These are phyloP conservation scores for Euleptes europaea DNA, from an alignment of 2,113 vertebrate genomes.

Conservation along the genomic window DNA sequence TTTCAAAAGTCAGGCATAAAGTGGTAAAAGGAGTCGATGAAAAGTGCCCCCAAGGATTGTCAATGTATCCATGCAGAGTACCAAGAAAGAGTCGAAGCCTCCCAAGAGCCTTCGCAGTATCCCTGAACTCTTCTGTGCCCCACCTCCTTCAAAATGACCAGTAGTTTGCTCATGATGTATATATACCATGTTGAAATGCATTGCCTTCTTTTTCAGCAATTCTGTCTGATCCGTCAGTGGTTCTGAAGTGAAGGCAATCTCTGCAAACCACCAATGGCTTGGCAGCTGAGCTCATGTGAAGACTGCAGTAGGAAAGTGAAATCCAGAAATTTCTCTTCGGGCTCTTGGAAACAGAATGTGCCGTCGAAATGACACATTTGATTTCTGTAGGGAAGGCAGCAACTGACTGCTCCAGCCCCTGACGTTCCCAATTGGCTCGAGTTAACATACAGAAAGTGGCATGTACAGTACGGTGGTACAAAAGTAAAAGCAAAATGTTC, in stretches of 20 bases:
- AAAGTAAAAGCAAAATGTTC: constrained; percentile 18
- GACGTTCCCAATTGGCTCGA: constrained; percentile 32
- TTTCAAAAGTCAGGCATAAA: neutral
- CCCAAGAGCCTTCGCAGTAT: too few relatives aligned
- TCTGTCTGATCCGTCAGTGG: neutral
- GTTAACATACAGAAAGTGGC: neutral
- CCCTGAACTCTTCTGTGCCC: neutral
- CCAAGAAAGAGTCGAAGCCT: neutral
- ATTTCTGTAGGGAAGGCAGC: constrained; percentile 61
- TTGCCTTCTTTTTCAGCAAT: neutral
- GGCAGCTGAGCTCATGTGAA: neutral
- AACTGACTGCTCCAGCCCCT: constrained; percentile 52
- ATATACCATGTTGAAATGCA: neutral
- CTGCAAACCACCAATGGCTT: constrained; percentile 8
- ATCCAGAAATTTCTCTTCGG: neutral
- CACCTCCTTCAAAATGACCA: neutral
- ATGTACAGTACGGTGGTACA: constrained; percentile 9
- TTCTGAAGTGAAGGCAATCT: neutral
- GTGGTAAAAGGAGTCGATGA: neutral
- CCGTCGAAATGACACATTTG: constrained; percentile 52
- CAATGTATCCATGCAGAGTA: neutral
- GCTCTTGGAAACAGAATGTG: constrained; percentile 8
- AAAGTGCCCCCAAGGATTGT: too few relatives aligned
- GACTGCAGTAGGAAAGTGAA: neutral
- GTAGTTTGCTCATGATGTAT: neutral